Conservation (phyloP, 2,113 vertebrate genomes). For the Diadophis punctatus region DNA sequence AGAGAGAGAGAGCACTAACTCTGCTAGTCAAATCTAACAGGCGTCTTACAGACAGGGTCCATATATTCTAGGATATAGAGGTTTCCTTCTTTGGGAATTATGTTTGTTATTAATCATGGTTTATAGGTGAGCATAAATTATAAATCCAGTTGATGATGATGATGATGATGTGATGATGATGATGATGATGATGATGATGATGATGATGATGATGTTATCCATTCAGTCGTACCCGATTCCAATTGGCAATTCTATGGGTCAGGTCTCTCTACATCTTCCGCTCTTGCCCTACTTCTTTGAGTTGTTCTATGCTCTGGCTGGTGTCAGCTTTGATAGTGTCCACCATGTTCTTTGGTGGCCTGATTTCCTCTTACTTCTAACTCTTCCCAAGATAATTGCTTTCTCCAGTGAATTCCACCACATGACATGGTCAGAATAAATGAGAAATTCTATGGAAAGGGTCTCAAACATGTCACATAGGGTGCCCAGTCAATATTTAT, state of each 20-base stretch:
- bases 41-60: neutral
- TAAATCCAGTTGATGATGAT: neutral
- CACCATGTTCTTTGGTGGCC: neutral
- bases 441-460: neutral
- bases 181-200: neutral
- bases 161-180: neutral
- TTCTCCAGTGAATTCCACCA: neutral
- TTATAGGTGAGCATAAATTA: neutral
- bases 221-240: neutral
- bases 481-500: neutral
- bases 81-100: neutral
- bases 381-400: neutral
- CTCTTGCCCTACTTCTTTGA: neutral
- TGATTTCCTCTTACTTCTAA: neutral
- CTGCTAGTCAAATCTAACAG: neutral
- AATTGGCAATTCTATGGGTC: neutral
- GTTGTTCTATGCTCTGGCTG: neutral
- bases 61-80: neutral
- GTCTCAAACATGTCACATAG: neutral
- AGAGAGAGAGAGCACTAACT: neutral
- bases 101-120: neutral
- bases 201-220: neutral
- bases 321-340: neutral
- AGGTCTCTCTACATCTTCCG: neutral
- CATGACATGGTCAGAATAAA: neutral